These are phyloP conservation scores for Zoanthus sociatus DNA, from an alignment of 92 coral and sea anemone genomes.

Conservation along the genomic window DNA sequence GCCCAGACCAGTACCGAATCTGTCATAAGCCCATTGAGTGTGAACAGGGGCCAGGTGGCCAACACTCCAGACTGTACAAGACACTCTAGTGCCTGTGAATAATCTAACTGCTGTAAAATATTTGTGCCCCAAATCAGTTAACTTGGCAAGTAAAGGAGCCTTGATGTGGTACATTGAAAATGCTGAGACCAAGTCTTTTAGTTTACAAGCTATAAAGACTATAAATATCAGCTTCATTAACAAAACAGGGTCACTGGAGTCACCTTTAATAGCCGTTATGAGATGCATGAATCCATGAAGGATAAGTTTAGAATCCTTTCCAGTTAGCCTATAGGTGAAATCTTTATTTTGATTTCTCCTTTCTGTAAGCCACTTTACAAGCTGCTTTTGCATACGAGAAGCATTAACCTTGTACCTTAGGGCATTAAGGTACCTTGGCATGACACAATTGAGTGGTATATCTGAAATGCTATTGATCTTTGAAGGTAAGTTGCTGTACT, in stretches of 20 bases:
- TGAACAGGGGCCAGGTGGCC: slow-evolving; percentile 70
- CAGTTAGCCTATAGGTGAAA: slow-evolving; percentile 71
- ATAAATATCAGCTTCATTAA: slow-evolving; percentile 57
- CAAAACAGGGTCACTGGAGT: slow-evolving; percentile 53
- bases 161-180: slow-evolving; percentile 59
- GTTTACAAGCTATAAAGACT: slow-evolving; percentile 59
- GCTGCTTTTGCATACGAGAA: slow-evolving; percentile 42
- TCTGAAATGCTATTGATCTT: slow-evolving; percentile 33
- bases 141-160: background rate
- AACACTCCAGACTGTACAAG: slow-evolving; percentile 67
- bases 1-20: background rate
- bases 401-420: slow-evolving; percentile 35
- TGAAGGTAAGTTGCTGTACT: slow-evolving; percentile 35
- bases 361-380: slow-evolving; percentile 51
- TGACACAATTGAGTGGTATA: slow-evolving; percentile 37
- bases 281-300: slow-evolving; percentile 76
- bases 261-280: slow-evolving; percentile 61
- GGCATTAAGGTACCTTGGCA: slow-evolving; percentile 40
- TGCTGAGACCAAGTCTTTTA: slow-evolving; percentile 61
- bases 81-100: slow-evolving; percentile 51
- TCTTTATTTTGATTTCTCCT: slow-evolving; percentile 47
- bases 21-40: slow-evolving; percentile 10
- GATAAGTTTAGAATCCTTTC: slow-evolving; percentile 64
- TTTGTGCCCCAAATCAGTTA: background rate
- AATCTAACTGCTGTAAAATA: slow-evolving; percentile 57